phyloP scores from a whole-genome alignment of 2,888 invertebrate species.

The Nemoura dubitans region DNA sequence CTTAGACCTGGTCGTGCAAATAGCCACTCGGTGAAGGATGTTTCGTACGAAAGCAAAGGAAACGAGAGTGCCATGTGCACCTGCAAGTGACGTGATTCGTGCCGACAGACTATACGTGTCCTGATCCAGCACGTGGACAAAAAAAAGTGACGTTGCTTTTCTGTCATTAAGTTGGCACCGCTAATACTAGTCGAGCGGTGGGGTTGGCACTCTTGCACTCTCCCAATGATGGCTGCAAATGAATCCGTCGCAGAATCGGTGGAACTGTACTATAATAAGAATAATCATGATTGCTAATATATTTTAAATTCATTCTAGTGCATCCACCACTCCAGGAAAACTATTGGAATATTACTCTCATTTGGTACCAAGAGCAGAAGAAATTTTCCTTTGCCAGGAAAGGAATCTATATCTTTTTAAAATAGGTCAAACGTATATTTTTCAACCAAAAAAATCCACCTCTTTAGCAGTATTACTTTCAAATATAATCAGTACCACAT shows the following conservation, averaged over 20 bases:
- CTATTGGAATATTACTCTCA: background rate
- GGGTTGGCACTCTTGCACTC: no score
- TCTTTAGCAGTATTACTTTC: slow-evolving; percentile 5
- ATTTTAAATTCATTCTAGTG: background rate
- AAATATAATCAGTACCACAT: background rate
- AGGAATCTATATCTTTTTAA: background rate
- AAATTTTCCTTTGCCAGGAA: background rate
- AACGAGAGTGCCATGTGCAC: no score
- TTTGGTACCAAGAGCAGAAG: background rate
- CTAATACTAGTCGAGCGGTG: no score
- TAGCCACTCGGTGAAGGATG: no score
- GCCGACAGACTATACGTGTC: no score
- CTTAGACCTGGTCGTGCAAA: no score
- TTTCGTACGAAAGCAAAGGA: no score
- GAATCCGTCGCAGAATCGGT: background rate
- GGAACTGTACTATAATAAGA: background rate
- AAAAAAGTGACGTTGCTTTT: no score
- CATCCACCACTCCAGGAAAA: background rate
- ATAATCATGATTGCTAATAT: background rate
- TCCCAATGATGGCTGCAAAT: background rate
- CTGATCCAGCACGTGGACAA: no score
- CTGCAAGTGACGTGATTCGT: no score
- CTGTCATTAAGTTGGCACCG: no score
- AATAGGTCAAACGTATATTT: slow-evolving; percentile 2
- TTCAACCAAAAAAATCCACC: background rate